These are phyloP conservation scores for Carassius gibelio DNA, from an alignment of 2,113 vertebrate species.

Conservation along the genomic window DNA sequence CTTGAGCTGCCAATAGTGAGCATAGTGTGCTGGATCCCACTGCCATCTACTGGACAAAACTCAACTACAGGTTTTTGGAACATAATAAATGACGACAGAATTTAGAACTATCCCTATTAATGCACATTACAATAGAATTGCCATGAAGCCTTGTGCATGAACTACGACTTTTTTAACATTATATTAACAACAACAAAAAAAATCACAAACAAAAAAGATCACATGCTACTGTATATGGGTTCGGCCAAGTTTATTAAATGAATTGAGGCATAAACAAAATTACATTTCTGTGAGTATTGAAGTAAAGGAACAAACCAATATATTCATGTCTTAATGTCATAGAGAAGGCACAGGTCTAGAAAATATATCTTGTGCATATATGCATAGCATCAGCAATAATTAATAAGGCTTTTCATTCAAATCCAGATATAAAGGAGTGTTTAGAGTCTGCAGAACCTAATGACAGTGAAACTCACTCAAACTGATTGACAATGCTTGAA, in stretches of 20 bases:
- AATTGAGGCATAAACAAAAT: neutral
- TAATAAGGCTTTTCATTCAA: neutral
- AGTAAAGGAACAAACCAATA: constrained; percentile 8
- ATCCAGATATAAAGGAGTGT: neutral
- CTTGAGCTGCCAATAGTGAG: neutral
- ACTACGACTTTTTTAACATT: neutral
- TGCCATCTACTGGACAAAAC: constrained; percentile 16
- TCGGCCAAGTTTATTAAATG: neutral
- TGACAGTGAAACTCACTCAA: neutral
- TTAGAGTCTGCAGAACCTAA: neutral
- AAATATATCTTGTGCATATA: constrained; percentile 31
- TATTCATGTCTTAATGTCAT: constrained; percentile 8
- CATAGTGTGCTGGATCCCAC: neutral
- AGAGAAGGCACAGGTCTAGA: constrained; percentile 49
- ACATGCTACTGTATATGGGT: neutral
- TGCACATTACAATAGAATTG: neutral
- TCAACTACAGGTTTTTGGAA: no score
- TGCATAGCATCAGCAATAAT: neutral
- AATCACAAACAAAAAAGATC: neutral
- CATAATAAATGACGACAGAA: no score
- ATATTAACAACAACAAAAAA: neutral
- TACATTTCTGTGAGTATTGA: neutral
- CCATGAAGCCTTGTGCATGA: neutral
- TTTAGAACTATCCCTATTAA: neutral
- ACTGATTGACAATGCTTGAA: neutral